Evolutionary conservation across 2,797 vertebrate species (phyloP).

Genomic region (Percopsis omiscomaycus): DNA sequence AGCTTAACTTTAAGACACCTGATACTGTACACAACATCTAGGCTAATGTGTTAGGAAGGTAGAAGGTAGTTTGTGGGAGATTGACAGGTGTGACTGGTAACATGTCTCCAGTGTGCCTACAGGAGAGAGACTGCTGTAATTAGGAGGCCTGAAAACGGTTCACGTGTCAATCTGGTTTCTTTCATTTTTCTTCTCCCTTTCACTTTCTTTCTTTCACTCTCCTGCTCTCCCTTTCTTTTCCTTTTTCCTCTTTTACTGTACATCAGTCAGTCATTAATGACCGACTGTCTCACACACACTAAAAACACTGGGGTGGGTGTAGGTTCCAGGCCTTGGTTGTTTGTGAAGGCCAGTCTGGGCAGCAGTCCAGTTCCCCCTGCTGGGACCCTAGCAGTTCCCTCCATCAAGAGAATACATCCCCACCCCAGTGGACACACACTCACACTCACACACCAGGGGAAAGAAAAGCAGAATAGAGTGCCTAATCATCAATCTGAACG

Average conservation of each 20-base stretch:
- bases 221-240: not conserved
- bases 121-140: no score
- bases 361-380: slow-evolving; percentile 9
- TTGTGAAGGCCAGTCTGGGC: slow-evolving; percentile 3
- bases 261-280: no score
- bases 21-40: no score
- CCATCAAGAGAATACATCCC: slow-evolving; percentile 10
- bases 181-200: not conserved
- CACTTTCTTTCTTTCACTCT: slow-evolving; percentile 10
- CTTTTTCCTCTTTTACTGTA: not conserved
- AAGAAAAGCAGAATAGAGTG: slow-evolving; percentile 24
- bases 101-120: no score
- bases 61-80: no score
- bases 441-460: slow-evolving; percentile 5
- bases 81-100: no score
- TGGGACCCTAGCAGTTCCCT: slow-evolving; percentile 24
- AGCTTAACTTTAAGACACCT: no score
- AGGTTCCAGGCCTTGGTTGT: no score
- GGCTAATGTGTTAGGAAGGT: no score
- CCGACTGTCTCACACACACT: not conserved
- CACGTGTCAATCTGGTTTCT: not conserved
- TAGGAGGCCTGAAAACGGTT: no score
- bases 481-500: slow-evolving; percentile 29
- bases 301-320: no score
- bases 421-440: not conserved